phyloP scores from a whole-genome alignment of 2,888 invertebrate genomes.

The Apocheima hispidaria region DNA sequence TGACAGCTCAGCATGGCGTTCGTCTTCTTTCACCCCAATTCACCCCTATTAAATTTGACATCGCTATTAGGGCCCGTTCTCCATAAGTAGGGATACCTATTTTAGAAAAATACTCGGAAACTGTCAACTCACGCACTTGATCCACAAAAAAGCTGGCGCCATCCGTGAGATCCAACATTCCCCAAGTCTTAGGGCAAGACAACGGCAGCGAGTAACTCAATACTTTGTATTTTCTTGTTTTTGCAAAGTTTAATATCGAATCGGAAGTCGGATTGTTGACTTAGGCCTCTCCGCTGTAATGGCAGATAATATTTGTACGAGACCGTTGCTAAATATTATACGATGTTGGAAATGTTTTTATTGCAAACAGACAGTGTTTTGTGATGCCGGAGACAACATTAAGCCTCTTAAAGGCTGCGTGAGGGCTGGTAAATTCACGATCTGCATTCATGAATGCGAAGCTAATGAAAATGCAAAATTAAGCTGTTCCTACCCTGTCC shows the following conservation, averaged over 20 bases:
- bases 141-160: slow-evolving; percentile 70
- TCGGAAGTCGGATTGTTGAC: slow-evolving; percentile 78
- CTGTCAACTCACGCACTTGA: slow-evolving; percentile 52
- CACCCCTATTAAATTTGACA: slow-evolving; percentile 30
- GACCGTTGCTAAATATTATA: slow-evolving; percentile 63
- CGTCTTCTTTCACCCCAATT: slow-evolving; percentile 6
- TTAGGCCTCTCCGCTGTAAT: slow-evolving; percentile 72
- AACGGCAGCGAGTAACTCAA: slow-evolving; percentile 64
- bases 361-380: slow-evolving; percentile 58
- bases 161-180: slow-evolving; percentile 57
- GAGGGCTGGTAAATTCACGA: not conserved
- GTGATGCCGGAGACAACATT: slow-evolving; percentile 35
- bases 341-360: slow-evolving; percentile 62
- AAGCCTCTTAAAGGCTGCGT: slow-evolving; percentile 39
- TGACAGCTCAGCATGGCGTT: slow-evolving; percentile 3
- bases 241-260: slow-evolving; percentile 75
- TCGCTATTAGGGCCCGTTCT: slow-evolving; percentile 23
- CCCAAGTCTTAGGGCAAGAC: slow-evolving; percentile 1
- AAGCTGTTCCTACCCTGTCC: not conserved
- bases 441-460: slow-evolving; percentile 6
- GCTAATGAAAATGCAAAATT: slow-evolving; percentile 17
- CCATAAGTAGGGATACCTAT: slow-evolving; percentile 31
- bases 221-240: slow-evolving; percentile 68
- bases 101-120: slow-evolving; percentile 40
- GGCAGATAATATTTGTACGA: slow-evolving; percentile 75